Evolutionary conservation across 2,113 vertebrate genomes (phyloP).

Genomic region (Myiozetetes cayanensis): DNA sequence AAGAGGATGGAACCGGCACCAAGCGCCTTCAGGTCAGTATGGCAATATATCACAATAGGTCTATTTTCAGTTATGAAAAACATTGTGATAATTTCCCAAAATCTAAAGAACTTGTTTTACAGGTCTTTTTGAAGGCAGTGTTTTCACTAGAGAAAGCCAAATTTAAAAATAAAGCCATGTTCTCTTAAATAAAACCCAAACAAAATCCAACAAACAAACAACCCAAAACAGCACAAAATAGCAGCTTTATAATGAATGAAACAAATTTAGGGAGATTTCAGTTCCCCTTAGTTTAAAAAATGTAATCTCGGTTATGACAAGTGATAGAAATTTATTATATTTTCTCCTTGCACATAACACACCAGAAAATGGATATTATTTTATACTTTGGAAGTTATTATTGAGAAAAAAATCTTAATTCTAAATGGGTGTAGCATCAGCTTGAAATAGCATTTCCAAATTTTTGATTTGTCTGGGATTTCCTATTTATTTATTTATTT

Average conservation of each 20-base stretch:
- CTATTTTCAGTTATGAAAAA: not conserved
- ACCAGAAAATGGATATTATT: not conserved
- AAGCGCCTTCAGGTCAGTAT: not conserved
- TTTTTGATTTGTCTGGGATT: not conserved
- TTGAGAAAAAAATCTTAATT: not conserved
- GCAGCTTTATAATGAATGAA: not conserved
- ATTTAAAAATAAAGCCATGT: not conserved
- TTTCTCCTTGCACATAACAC: not conserved
- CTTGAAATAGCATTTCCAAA: not conserved
- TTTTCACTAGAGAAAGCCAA: not conserved
- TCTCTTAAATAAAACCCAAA: not conserved
- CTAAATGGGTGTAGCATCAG: not conserved
- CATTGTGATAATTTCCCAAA: not conserved
- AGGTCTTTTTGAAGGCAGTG: not conserved
- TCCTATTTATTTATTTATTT: not conserved
- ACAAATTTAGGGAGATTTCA: not conserved
- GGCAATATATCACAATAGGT: not conserved
- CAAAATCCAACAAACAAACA: not conserved
- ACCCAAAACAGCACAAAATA: not conserved
- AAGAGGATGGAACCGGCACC: not conserved
- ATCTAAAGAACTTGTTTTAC: not conserved
- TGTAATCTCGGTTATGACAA: not conserved
- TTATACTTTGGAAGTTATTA: not conserved
- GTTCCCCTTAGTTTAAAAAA: not conserved
- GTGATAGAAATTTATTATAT: not conserved